phyloP scores from a whole-genome alignment of 2,113 vertebrate genomes.

The Perca schrenkii region DNA sequence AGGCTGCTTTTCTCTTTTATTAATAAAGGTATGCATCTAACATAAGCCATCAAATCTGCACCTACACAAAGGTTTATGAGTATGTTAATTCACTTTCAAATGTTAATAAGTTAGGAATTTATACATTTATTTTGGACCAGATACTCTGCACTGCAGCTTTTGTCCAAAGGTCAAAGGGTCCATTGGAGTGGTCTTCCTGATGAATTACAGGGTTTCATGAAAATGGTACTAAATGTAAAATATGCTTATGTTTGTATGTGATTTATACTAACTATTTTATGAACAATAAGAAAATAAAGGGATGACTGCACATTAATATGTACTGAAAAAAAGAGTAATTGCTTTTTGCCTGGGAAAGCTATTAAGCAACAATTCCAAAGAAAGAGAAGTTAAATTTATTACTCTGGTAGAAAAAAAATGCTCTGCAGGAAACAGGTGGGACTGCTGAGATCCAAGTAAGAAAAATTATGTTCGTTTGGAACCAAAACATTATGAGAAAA shows the following conservation, averaged over 20 bases:
- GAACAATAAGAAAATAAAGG: slow-evolving; percentile 57
- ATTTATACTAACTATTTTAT: slow-evolving; percentile 51
- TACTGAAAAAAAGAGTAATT: slow-evolving; percentile 66
- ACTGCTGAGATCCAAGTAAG: slow-evolving; percentile 68
- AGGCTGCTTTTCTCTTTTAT: neutral
- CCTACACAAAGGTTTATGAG: neutral
- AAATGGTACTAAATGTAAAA: neutral
- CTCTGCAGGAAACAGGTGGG: slow-evolving; percentile 75
- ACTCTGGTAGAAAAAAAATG: slow-evolving; percentile 48
- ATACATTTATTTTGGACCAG: neutral
- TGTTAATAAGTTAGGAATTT: neutral
- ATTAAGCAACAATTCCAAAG: slow-evolving; percentile 63
- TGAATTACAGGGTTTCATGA: neutral
- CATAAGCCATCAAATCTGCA: neutral
- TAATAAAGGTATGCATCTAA: neutral
- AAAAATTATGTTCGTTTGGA: slow-evolving; percentile 68
- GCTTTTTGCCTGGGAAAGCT: slow-evolving; percentile 71
- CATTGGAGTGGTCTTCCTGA: neutral
- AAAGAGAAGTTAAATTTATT: slow-evolving; percentile 74
- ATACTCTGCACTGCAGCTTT: neutral
- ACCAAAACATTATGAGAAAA: slow-evolving; percentile 69
- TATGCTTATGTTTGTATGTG: slow-evolving; percentile 1
- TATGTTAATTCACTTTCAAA: neutral
- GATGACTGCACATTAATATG: slow-evolving; percentile 53
- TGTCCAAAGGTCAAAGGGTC: slow-evolving; percentile 19